phyloP scores from a whole-genome alignment of 2,888 invertebrate species.

The Epistrophe grossulariae region DNA sequence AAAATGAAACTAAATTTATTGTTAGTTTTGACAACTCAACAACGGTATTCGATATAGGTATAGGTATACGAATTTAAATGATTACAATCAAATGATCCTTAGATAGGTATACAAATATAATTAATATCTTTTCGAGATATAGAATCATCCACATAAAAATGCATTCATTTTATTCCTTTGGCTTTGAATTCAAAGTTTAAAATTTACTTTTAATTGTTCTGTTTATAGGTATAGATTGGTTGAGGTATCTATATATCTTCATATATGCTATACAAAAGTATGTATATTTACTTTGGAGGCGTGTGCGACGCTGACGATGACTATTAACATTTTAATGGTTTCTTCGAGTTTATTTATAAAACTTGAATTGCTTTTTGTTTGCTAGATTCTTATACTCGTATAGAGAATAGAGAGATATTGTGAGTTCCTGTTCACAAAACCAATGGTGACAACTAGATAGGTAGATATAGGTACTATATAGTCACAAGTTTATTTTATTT shows the following conservation, averaged over 20 bases:
- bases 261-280: neutral
- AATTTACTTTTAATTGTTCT: neutral
- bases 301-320: slow-evolving; percentile 49
- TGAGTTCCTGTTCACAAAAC: slow-evolving; percentile 24
- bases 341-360: slow-evolving; percentile 59
- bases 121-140: slow-evolving; percentile 9
- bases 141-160: slow-evolving; percentile 21
- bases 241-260: neutral
- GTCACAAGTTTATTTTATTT: slow-evolving; percentile 46
- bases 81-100: slow-evolving; percentile 9
- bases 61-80: neutral
- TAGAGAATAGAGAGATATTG: slow-evolving; percentile 35
- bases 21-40: slow-evolving; percentile 4
- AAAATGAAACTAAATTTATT: neutral
- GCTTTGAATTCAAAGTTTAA: neutral
- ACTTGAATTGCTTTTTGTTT: slow-evolving; percentile 60
- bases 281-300: slow-evolving; percentile 39
- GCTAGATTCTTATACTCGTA: neutral
- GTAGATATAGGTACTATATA: slow-evolving; percentile 4
- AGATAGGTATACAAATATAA: slow-evolving; percentile 21
- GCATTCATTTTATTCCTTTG: neutral
- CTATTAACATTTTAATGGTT: slow-evolving; percentile 71
- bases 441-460: slow-evolving; percentile 23
- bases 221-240: neutral
- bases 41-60: neutral